phyloP scores from a whole-genome alignment of 2,113 vertebrate genomes.

The Illadopsis cleaveri region DNA sequence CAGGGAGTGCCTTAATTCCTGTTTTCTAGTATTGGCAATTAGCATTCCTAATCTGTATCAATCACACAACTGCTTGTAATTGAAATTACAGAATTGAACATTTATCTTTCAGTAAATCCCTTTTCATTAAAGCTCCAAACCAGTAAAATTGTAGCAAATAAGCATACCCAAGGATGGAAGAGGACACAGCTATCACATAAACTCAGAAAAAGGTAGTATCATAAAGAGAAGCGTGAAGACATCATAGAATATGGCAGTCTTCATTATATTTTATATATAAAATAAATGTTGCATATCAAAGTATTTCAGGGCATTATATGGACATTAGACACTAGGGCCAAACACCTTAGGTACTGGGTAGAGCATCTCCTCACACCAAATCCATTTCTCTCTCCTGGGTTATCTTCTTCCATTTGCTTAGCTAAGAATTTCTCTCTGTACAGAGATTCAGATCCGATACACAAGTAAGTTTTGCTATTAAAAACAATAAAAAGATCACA shows the following conservation, averaged over 20 bases:
- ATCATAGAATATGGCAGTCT: not conserved
- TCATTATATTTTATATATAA: not conserved
- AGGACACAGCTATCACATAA: not conserved
- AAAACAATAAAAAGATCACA: slow-evolving; percentile 53
- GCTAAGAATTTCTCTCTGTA: slow-evolving; percentile 62
- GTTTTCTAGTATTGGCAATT: not conserved
- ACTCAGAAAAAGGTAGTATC: not conserved
- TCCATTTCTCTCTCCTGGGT: slow-evolving; percentile 46
- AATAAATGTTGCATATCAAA: not conserved
- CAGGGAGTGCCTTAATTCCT: not conserved
- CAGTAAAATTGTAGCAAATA: not conserved
- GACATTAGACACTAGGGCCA: slow-evolving; percentile 49
- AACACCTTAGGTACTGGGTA: slow-evolving; percentile 53
- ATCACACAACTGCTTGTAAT: not conserved
- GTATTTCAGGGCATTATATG: slow-evolving; percentile 21
- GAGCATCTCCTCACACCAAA: slow-evolving; percentile 61
- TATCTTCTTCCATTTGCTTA: slow-evolving; percentile 61
- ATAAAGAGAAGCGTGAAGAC: not conserved
- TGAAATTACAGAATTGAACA: not conserved
- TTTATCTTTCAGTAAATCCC: not conserved
- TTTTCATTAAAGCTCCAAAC: not conserved
- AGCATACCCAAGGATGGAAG: not conserved
- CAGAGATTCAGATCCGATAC: slow-evolving; percentile 51
- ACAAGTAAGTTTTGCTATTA: slow-evolving; percentile 53
- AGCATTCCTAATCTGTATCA: not conserved